Evolutionary conservation across 2,113 vertebrate genomes (phyloP).

Genomic region (Noctilio leporinus): DNA sequence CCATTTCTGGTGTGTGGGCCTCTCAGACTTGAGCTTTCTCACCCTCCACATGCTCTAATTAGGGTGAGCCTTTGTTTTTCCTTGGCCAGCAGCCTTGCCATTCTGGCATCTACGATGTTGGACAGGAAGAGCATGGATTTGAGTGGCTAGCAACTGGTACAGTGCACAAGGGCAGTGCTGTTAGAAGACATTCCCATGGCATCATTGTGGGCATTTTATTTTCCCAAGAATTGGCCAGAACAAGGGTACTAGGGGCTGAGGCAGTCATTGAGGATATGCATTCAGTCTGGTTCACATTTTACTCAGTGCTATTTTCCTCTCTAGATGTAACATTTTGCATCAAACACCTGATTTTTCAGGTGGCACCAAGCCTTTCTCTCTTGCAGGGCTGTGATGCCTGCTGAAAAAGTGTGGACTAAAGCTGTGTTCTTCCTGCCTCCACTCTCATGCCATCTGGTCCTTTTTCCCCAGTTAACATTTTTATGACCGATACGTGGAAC

Average conservation of each 20-base stretch:
- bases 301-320: background rate
- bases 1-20: background rate
- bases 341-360: background rate
- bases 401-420: background rate
- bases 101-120: constrained; percentile 31
- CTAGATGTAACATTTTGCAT: background rate
- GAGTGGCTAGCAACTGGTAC: constrained; percentile 23
- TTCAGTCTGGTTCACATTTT: background rate
- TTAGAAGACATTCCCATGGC: constrained; percentile 21
- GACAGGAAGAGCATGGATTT: constrained; percentile 9
- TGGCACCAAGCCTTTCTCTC: background rate
- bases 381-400: background rate
- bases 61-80: constrained; percentile 24
- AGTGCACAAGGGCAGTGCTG: background rate
- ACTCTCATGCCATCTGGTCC: background rate
- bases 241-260: background rate
- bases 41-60: constrained; percentile 27
- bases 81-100: constrained; percentile 33
- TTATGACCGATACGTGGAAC: constrained; percentile 18
- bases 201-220: background rate
- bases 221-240: constrained; percentile 12
- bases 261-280: background rate
- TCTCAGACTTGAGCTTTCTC: constrained; percentile 23
- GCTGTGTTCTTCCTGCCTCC: background rate
- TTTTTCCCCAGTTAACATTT: constrained; percentile 29